Evolutionary conservation across 2,888 invertebrate genomes (phyloP).

Genomic region (Ephialtes manifestator): DNA sequence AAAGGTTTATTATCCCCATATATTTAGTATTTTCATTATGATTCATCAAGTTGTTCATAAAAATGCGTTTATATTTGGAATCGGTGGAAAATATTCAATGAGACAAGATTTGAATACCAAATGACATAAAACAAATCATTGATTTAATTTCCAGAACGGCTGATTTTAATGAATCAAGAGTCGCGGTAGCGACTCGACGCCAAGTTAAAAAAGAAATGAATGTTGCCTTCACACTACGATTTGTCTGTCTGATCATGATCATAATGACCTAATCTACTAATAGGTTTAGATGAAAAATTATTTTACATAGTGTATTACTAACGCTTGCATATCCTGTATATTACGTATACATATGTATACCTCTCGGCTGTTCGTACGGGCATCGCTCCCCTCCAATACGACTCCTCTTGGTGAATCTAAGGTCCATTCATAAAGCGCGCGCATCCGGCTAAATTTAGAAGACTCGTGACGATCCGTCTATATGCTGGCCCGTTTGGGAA

Average conservation of each 20-base stretch:
- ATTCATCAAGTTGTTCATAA: no score
- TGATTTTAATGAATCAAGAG: no score
- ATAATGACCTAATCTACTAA: background rate
- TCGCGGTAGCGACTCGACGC: no score
- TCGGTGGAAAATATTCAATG: no score
- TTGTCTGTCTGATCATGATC: background rate
- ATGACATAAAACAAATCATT: no score
- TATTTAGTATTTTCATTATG: no score
- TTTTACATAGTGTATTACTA: background rate
- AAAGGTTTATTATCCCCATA: no score
- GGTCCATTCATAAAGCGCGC: conserved; percentile 58
- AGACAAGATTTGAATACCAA: no score
- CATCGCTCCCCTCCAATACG: conserved; percentile 8
- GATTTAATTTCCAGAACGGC: no score
- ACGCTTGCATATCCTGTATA: conserved; percentile 18
- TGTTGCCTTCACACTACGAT: no score
- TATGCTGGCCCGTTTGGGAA: conserved; percentile 34
- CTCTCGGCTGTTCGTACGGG: conserved; percentile 2
- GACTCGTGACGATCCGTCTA: conserved; percentile 21
- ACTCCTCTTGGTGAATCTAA: conserved; percentile 39
- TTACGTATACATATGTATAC: conserved; percentile 1
- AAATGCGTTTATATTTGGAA: no score
- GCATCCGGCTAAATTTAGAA: conserved; percentile 52
- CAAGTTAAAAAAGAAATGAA: no score
- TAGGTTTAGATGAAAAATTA: background rate